A percentile compares a stretch with the other conserved stretches of the same genome.
Evolutionary conservation across 2,113 vertebrate genomes (phyloP).

Genomic region (Zosterops lateralis): DNA sequence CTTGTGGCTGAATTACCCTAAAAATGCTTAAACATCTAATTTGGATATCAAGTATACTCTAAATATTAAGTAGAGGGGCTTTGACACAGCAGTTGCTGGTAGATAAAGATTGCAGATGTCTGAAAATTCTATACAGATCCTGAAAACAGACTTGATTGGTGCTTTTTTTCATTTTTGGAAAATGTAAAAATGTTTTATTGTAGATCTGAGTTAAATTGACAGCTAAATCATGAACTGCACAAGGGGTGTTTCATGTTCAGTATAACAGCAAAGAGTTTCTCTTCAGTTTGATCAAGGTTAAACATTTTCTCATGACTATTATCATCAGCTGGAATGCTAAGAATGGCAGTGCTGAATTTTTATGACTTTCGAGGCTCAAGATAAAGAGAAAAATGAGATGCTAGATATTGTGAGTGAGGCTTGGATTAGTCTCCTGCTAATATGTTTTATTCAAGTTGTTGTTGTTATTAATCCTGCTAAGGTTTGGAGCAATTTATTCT

Average conservation of each 20-base stretch:
- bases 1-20: background rate
- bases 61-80: background rate
- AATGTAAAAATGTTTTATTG: background rate
- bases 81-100: background rate
- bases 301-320: background rate
- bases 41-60: background rate
- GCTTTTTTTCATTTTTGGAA: background rate
- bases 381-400: background rate
- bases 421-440: background rate
- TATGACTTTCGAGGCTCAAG: background rate
- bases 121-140: background rate
- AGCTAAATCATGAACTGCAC: background rate
- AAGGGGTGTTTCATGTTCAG: background rate
- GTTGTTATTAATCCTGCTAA: background rate
- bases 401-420: background rate
- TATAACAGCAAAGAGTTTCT: background rate
- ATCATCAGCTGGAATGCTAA: background rate
- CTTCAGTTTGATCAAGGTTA: accelerated
- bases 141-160: background rate
- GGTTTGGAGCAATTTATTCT: background rate
- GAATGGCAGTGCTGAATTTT: background rate
- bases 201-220: background rate
- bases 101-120: background rate
- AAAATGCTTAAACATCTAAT: background rate
- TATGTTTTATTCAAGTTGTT: background rate